Percentiles rank a stretch among this genome's conserved stretches.
Conservation (phyloP, 2,113 vertebrate species). For the Corynorhinus townsendii region DNA sequence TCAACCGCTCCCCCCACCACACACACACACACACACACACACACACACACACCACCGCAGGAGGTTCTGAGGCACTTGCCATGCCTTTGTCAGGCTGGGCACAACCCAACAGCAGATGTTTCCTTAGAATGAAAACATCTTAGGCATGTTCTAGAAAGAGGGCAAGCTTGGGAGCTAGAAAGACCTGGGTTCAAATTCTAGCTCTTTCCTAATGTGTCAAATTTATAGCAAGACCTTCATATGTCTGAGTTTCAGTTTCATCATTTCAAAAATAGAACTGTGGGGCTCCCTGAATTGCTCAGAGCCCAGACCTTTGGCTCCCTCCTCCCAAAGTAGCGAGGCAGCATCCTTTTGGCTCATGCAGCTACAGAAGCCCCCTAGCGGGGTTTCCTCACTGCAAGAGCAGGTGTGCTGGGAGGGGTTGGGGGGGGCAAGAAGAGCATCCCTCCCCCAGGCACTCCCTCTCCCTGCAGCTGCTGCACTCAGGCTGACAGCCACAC, state of each 20-base stretch:
- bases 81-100: background rate
- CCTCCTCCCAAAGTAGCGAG: background rate
- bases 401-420: background rate
- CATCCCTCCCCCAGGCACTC: background rate
- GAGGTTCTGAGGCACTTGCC: background rate
- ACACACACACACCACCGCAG: too few relatives aligned
- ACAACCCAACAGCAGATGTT: background rate
- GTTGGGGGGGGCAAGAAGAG: background rate
- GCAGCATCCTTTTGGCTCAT: background rate
- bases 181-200: background rate
- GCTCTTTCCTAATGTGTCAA: background rate
- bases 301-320: background rate
- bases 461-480: background rate
- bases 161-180: background rate
- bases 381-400: background rate
- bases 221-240: background rate
- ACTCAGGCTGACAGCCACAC: background rate
- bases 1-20: background rate
- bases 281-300: background rate
- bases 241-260: background rate
- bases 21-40: too few relatives aligned
- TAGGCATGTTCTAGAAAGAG: background rate
- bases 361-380: background rate
- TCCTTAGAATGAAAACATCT: background rate
- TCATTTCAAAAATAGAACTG: background rate